A percentile compares a stretch with the other conserved stretches of the same genome.
Conservation (phyloP, 2,113 vertebrate genomes). For the Chionis minor region DNA sequence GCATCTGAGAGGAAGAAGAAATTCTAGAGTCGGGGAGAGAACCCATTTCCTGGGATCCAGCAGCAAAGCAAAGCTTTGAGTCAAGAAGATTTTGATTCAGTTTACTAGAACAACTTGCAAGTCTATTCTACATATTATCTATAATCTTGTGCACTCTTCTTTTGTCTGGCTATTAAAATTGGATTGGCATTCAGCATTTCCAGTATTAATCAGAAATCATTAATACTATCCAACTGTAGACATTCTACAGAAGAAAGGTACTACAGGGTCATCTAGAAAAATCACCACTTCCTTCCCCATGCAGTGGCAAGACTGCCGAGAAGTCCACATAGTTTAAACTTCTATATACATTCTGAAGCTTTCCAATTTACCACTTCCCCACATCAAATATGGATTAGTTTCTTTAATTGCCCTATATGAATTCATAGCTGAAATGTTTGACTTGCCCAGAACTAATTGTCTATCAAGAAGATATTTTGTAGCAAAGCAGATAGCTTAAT, state of each 20-base stretch:
- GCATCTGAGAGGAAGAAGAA: background rate
- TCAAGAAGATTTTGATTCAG: background rate
- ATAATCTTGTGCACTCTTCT: background rate
- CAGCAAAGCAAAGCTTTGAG: background rate
- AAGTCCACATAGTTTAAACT: background rate
- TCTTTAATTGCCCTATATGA: slow-evolving; percentile 70
- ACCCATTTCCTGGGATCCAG: background rate
- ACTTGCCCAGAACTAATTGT: slow-evolving; percentile 74
- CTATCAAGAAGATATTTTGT: slow-evolving; percentile 72
- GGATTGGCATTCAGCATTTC: background rate
- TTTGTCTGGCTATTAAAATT: background rate
- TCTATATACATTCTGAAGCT: background rate
- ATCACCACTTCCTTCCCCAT: background rate
- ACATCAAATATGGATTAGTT: slow-evolving; percentile 65
- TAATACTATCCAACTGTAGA: background rate
- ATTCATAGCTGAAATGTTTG: slow-evolving; percentile 61
- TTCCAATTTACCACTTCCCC: slow-evolving; percentile 25
- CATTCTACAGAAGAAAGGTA: background rate
- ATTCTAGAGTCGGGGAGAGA: background rate
- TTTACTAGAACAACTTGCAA: background rate
- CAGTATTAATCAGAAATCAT: background rate
- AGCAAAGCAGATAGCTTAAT: slow-evolving; percentile 75
- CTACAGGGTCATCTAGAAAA: background rate
- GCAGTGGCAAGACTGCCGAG: background rate
- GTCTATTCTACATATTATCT: background rate